Evolutionary conservation across 2,797 vertebrate genomes (phyloP).

Genomic region (Gambelia wislizenii): DNA sequence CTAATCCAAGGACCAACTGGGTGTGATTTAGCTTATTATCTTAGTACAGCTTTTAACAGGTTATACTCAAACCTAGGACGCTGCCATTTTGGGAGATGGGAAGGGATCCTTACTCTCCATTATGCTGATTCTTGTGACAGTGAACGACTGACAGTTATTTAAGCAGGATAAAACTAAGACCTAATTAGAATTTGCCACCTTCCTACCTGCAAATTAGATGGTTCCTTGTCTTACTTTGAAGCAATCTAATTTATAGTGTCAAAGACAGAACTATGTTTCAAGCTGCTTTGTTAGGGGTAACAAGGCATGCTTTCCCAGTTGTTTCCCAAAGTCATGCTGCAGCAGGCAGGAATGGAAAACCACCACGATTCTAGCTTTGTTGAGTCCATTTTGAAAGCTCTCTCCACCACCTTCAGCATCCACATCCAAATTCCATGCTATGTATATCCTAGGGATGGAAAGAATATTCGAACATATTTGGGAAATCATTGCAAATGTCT

Average conservation of each 20-base stretch:
- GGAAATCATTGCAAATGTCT: no score
- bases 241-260: background rate
- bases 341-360: background rate
- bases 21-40: slow-evolving; percentile 31
- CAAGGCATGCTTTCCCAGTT: background rate
- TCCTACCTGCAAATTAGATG: slow-evolving; percentile 43
- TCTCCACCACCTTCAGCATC: fast-evolving
- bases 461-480: no score
- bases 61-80: slow-evolving; percentile 20
- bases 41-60: slow-evolving; percentile 29
- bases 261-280: background rate
- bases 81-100: slow-evolving; percentile 33
- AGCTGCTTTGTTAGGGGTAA: background rate
- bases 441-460: no score
- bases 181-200: slow-evolving; percentile 61
- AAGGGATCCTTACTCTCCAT: slow-evolving; percentile 60
- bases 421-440: background rate
- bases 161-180: slow-evolving; percentile 52
- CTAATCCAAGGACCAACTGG: slow-evolving; percentile 14
- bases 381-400: background rate
- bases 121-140: slow-evolving; percentile 56
- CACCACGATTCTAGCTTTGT: no score
- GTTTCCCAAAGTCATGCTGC: background rate
- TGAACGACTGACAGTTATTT: slow-evolving; percentile 65
- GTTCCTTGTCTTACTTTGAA: background rate